Evolutionary conservation across 2,797 vertebrate genomes (phyloP), one percentile per base, ranked within the genome.

Genomic region (Threskiornis aethiopicus): DNA sequence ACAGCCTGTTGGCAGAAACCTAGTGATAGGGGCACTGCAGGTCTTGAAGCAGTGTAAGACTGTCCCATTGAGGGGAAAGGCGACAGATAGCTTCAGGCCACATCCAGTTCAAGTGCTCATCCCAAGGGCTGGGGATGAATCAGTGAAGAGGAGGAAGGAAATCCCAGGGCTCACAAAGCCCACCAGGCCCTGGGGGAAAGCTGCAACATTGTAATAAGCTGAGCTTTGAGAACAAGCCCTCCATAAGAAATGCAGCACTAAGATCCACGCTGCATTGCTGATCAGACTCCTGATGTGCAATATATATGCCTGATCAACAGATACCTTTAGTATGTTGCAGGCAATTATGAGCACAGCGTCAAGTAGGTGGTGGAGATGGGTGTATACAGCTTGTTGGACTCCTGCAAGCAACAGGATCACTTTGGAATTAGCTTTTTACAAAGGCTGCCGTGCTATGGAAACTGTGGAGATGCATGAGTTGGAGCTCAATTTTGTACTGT

Each of bases 281-380:
- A 1, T 25, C 24, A 41, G 28, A 69, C 37, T 77, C 19, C 39
- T 0, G 0, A 10, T 44, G 33, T 20, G 31, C 67, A 31, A 76
- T 20, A 29, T 1, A 0, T 17, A 20, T 33, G 31, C 26, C 46
- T 82, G 37, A 78, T n/a, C 47, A 44, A 66, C 33, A 52, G n/a
- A 64, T 17, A 72, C 11, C 44, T 69, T 59, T 7, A 58, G 33
- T 28, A 41, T 11, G 11, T 31, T 59, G 29, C 44, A 67, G 24
- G 59, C 33, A 46, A 24, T 28, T 58, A 83, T 0, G 2, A 89
- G 17, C 0, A 3, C 28, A 61, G 46, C 0, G 2, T 22, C 26
- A 70, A 35, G 31, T 51, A n/a, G 13, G 29, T 64, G 13, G 37
- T 31, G 28, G 26, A 86, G 37, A 51, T 8, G 29, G 26, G 11